Percentiles rank a stretch among this genome's conserved stretches.
These are phyloP conservation scores for Scaptomyza graminum DNA, from an alignment of 1,140 invertebrate species.

Conservation along the genomic window DNA sequence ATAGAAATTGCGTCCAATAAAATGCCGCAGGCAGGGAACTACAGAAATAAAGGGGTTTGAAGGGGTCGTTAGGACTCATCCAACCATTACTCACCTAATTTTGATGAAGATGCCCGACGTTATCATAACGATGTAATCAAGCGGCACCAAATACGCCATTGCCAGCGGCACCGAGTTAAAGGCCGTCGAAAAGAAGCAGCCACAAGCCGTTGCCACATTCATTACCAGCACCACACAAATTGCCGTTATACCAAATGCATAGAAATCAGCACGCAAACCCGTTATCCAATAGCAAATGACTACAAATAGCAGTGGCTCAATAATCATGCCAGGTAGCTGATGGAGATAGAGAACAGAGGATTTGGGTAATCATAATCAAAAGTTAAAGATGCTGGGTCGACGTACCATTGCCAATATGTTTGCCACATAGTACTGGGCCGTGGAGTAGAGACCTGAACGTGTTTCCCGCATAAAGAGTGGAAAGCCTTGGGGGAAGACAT, in stretches of 20 bases:
- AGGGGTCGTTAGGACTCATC: not conserved
- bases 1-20: slow-evolving; percentile 94
- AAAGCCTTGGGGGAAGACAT: slow-evolving; percentile 90
- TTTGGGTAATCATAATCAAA: too few species aligned
- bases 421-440: slow-evolving; percentile 90
- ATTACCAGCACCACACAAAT: slow-evolving; percentile 89
- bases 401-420: slow-evolving; percentile 91
- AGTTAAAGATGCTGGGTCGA: not conserved
- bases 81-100: slow-evolving; percentile 86
- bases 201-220: slow-evolving; percentile 93
- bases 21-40: slow-evolving; percentile 92
- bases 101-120: slow-evolving; percentile 93
- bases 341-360: slow-evolving; percentile 2
- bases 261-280: slow-evolving; percentile 87
- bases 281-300: slow-evolving; percentile 91
- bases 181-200: slow-evolving; percentile 93
- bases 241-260: slow-evolving; percentile 89
- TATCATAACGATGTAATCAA: slow-evolving; percentile 94
- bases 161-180: slow-evolving; percentile 92
- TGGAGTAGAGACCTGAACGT: slow-evolving; percentile 89
- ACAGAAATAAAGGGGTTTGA: slow-evolving; percentile 54
- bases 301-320: slow-evolving; percentile 91
- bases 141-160: slow-evolving; percentile 93
- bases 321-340: slow-evolving; percentile 89
- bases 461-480: slow-evolving; percentile 92